Conservation (phyloP, 2,797 vertebrate genomes). For the Rhyacichthys aspro region DNA sequence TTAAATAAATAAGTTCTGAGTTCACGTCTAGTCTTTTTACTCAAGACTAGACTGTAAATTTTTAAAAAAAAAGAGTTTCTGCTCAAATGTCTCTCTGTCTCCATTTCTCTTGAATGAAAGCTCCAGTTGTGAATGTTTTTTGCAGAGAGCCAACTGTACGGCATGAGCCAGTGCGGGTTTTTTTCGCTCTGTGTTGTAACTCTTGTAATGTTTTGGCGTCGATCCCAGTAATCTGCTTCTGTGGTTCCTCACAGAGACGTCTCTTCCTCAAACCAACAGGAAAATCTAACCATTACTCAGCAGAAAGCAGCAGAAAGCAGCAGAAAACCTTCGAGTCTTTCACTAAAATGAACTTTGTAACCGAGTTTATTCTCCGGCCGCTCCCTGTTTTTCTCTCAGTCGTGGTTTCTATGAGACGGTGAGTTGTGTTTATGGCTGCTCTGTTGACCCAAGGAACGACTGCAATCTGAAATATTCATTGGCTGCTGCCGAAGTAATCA, state of each 20-base stretch:
- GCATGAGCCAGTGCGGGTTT: conserved; percentile 1
- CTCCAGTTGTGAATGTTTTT: no score
- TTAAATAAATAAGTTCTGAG: no score
- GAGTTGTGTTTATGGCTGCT: conserved; percentile 54
- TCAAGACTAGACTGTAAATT: no score
- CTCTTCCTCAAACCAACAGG: conserved; percentile 1
- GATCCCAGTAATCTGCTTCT: conserved; percentile 34
- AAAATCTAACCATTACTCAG: no score
- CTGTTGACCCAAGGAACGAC: conserved; percentile 68
- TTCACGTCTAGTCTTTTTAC: no score
- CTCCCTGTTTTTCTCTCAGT: conserved; percentile 14
- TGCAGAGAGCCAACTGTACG: background rate
- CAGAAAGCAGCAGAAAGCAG: no score
- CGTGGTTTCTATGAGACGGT: conserved; percentile 59
- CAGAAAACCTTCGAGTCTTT: background rate
- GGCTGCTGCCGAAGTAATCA: background rate
- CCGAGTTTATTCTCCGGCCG: conserved; percentile 2
- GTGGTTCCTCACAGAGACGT: conserved; percentile 16
- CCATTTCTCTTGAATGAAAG: no score
- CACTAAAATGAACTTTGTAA: background rate
- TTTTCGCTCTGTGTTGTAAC: conserved; percentile 38
- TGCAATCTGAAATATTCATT: conserved; percentile 36
- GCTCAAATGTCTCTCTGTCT: no score
- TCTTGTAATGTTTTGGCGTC: conserved; percentile 55
- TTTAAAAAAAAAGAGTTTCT: no score